phyloP scores from a whole-genome alignment of 2,888 invertebrate species.

The Fragum sueziense region DNA sequence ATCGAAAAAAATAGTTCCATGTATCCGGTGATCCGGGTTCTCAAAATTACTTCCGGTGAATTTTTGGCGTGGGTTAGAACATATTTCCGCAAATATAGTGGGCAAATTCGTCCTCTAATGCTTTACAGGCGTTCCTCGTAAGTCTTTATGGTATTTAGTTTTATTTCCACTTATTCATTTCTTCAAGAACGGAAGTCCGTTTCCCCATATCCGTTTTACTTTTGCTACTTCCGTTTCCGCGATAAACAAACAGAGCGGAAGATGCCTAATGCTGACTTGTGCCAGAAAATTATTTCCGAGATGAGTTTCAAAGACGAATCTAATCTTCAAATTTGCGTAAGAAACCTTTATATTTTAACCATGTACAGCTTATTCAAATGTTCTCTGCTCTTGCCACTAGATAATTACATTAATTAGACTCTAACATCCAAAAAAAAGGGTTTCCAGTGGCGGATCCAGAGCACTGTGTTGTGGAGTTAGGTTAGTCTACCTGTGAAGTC shows the following conservation, averaged over 20 bases:
- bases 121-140: background rate
- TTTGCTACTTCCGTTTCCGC: constrained; percentile 54
- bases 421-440: no score
- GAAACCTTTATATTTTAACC: no score
- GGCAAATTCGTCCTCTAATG: background rate
- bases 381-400: no score
- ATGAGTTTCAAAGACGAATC: no score
- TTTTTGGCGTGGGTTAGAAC: constrained; percentile 32
- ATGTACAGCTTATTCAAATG: no score
- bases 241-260: constrained; percentile 39
- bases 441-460: no score
- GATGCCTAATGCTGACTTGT: background rate
- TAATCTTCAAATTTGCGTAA: no score
- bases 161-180: background rate
- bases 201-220: constrained; percentile 52
- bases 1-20: constrained; percentile 15
- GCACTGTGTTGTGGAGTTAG: no score
- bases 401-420: no score
- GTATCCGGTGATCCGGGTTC: constrained; percentile 49
- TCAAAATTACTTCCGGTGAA: constrained; percentile 52
- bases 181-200: constrained; percentile 14
- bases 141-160: background rate
- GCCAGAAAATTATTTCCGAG: no score
- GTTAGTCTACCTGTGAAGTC: no score
- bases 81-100: background rate